These are phyloP conservation scores for Eremobia ochroleuca DNA, from an alignment of 2,888 invertebrate species.

Conservation along the genomic window DNA sequence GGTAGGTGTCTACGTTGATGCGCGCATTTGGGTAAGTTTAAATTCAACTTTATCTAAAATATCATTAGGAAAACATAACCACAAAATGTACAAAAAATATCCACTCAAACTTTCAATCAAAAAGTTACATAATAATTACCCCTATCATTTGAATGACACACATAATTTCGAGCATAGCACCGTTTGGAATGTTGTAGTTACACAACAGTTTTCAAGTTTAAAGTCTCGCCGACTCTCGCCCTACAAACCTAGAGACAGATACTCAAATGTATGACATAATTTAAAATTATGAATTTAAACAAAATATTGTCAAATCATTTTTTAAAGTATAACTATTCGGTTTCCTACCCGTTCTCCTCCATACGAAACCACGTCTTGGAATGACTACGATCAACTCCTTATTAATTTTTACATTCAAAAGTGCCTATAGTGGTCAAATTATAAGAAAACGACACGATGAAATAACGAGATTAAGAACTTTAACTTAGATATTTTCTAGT, in stretches of 20 bases:
- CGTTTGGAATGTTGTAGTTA: slow-evolving; percentile 38
- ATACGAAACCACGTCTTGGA: neutral
- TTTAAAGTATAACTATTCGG: neutral
- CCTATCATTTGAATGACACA: slow-evolving; percentile 23
- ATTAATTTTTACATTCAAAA: neutral
- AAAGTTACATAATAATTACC: neutral
- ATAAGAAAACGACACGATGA: neutral
- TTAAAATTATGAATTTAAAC: neutral
- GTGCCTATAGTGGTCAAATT: too few species aligned
- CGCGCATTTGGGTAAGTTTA: neutral
- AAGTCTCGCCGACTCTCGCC: slow-evolving; percentile 27
- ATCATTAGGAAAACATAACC: neutral
- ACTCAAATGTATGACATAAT: neutral
- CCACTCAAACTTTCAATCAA: neutral
- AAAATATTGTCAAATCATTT: neutral
- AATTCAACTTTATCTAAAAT: neutral
- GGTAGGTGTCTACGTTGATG: neutral
- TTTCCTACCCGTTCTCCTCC: neutral
- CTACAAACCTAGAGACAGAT: slow-evolving; percentile 47
- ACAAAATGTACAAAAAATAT: neutral
- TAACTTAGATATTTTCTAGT: neutral
- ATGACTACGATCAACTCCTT: neutral
- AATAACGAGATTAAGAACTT: neutral
- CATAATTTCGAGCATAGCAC: neutral
- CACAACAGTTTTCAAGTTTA: slow-evolving; percentile 52